Conservation (phyloP, 2,888 invertebrate species). For the Dromius quadrimaculatus region DNA sequence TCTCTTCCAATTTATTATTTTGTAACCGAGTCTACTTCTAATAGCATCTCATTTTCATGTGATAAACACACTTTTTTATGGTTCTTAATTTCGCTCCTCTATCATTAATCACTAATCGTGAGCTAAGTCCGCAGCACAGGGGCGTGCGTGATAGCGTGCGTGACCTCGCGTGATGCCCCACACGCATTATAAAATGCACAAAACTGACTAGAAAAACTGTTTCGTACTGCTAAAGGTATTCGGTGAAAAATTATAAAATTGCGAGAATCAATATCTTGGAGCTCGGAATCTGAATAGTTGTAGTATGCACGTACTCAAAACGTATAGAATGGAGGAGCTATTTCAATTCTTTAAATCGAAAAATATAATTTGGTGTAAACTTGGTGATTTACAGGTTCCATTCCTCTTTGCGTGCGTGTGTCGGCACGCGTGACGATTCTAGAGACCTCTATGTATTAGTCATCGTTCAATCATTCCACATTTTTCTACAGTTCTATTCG, state of each 20-base stretch:
- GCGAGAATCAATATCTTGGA: too few species aligned
- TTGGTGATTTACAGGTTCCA: too few species aligned
- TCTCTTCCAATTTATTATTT: too few species aligned
- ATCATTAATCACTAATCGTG: slow-evolving; percentile 21
- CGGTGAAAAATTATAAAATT: too few species aligned
- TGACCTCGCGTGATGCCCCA: slow-evolving; percentile 27
- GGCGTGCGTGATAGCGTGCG: slow-evolving; percentile 32
- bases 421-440: slow-evolving; percentile 23
- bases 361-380: too few species aligned
- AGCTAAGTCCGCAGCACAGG: slow-evolving; percentile 1
- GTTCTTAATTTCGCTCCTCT: not conserved
- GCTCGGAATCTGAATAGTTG: too few species aligned
- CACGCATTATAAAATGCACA: slow-evolving; percentile 6
- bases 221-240: too few species aligned
- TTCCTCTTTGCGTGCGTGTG: slow-evolving; percentile 2
- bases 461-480: slow-evolving; percentile 28
- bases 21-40: too few species aligned
- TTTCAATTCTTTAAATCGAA: too few species aligned
- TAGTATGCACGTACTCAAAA: too few species aligned
- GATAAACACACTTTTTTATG: slow-evolving; percentile 1
- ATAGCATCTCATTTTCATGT: not conserved
- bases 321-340: too few species aligned
- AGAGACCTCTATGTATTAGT: slow-evolving; percentile 21
- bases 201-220: too few species aligned
- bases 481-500: not conserved